These are phyloP conservation scores for Drosophila arawakana DNA, from an alignment of 1,140 invertebrate species.

Conservation along the genomic window DNA sequence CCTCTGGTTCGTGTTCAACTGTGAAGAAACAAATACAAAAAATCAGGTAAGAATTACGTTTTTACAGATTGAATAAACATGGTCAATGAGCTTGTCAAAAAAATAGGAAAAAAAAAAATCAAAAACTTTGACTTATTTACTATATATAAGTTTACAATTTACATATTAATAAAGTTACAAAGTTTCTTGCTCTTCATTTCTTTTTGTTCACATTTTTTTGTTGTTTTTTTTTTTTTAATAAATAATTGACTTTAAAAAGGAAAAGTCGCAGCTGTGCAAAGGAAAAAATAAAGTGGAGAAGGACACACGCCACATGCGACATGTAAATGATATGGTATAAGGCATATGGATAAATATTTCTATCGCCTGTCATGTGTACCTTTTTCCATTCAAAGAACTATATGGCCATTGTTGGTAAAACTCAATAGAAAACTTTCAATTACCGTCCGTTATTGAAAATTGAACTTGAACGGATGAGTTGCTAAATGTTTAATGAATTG, in stretches of 20 bases:
- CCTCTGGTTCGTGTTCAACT: constrained; percentile 58
- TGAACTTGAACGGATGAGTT: constrained; percentile 15
- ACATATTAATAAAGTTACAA: not conserved
- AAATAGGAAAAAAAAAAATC: not conserved
- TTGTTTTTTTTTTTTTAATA: not conserved
- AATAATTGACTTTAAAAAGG: constrained; percentile 7
- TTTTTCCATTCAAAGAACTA: not conserved
- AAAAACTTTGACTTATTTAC: not conserved
- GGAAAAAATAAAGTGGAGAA: not conserved
- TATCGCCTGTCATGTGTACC: not conserved
- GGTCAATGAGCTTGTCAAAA: constrained; percentile 16
- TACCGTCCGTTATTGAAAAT: constrained; percentile 19
- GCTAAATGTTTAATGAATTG: constrained; percentile 63
- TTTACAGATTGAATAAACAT: constrained; percentile 54
- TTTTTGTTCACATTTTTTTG: not conserved
- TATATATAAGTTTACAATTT: not conserved
- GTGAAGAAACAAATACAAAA: not conserved
- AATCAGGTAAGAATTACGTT: too few species aligned
- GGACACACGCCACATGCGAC: constrained; percentile 13
- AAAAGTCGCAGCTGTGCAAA: constrained; percentile 17
- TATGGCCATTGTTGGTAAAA: not conserved
- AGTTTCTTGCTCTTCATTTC: too few species aligned
- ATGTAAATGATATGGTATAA: constrained; percentile 13
- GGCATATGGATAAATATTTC: not conserved
- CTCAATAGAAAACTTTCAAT: not conserved